A percentile compares a stretch with the other conserved stretches of the same genome.
Conservation (phyloP, 2,888 invertebrate species). For the Caenorhabditis becei region DNA sequence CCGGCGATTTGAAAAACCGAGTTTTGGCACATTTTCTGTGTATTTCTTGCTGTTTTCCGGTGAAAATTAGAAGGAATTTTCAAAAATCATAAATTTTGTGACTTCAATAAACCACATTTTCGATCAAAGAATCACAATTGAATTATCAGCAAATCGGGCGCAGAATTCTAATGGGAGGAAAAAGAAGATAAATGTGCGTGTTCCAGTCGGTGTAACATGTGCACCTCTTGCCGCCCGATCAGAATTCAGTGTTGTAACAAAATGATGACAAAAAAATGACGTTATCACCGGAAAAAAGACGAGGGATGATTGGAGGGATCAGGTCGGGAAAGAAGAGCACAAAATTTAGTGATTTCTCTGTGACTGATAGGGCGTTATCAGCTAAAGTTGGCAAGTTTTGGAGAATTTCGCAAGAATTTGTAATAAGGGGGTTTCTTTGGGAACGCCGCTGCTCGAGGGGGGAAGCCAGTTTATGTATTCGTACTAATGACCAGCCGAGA, state of each 20-base stretch:
- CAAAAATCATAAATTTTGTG: too few species aligned
- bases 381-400: neutral
- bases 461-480: too few species aligned
- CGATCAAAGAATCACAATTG: neutral
- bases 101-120: neutral
- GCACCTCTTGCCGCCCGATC: neutral
- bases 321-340: neutral
- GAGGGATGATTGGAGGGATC: neutral
- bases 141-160: too few species aligned
- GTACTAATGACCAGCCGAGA: too few species aligned
- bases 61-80: too few species aligned
- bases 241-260: slow-evolving; percentile 30
- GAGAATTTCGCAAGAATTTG: neutral
- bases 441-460: too few species aligned
- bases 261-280: slow-evolving; percentile 53
- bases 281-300: slow-evolving; percentile 11
- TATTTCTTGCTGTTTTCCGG: too few species aligned
- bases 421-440: too few species aligned
- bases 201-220: slow-evolving; percentile 2
- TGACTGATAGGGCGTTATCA: neutral
- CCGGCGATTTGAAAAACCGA: neutral
- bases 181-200: slow-evolving; percentile 7
- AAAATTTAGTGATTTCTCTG: slow-evolving; percentile 9
- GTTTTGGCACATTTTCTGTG: too few species aligned
- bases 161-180: too few species aligned